Conservation (phyloP, 2,113 vertebrate species). For the Puffinus mauretanicus region DNA sequence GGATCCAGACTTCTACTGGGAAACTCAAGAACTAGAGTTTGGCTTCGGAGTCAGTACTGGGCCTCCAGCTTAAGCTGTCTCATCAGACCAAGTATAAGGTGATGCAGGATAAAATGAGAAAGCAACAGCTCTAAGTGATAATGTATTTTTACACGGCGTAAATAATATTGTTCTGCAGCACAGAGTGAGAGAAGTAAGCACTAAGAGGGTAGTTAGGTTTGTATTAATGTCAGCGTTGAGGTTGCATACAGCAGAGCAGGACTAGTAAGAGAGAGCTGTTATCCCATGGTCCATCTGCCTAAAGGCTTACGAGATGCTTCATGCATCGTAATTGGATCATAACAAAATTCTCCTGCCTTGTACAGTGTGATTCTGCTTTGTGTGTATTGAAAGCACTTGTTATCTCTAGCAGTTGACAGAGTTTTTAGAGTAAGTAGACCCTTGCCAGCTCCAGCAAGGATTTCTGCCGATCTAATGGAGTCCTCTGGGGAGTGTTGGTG, state of each 20-base stretch:
- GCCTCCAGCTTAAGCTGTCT: neutral
- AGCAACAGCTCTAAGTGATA: neutral
- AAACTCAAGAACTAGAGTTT: neutral
- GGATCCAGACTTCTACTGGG: neutral
- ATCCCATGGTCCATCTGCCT: neutral
- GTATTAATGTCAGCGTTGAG: neutral
- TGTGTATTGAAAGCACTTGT: neutral
- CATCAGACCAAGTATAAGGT: neutral
- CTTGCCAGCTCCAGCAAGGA: neutral
- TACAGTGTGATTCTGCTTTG: neutral
- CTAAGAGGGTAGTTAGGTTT: neutral
- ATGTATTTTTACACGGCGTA: fast-evolving
- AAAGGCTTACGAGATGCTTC: neutral
- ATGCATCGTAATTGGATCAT: neutral
- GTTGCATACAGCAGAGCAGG: neutral
- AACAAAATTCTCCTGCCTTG: neutral
- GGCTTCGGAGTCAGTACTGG: neutral
- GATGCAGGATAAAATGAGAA: neutral
- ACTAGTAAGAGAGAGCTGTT: neutral
- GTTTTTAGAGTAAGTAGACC: neutral
- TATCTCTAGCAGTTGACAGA: neutral
- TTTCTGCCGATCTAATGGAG: fast-evolving
- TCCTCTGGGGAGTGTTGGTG: neutral
- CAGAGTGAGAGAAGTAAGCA: neutral
- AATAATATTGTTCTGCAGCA: neutral